Evolutionary conservation across 2,888 invertebrate genomes (phyloP), one percentile per base, ranked within the genome.

Genomic region (Drosophila paramelanica): DNA sequence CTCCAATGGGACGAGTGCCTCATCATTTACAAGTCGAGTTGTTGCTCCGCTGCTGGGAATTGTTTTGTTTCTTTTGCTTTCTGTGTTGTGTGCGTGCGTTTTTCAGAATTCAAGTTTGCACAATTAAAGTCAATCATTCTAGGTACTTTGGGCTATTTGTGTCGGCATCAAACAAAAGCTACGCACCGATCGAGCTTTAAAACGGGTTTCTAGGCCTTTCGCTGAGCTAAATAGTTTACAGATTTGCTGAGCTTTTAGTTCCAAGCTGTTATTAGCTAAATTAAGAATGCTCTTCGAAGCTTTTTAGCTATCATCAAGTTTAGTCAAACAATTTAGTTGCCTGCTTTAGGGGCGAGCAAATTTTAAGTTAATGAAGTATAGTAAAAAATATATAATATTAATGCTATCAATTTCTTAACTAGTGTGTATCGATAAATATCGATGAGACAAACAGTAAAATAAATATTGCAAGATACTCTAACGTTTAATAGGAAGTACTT

Each of bases 121-220:
- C 78, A 83, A 77, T 70, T 70, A 59, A 67, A 71, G 47, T 23
- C 49, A 77, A 68, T 56, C 57, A 33, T 36, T 36, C 13, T 33
- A 36, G 17, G 14, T n/a, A 31, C 7, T 45, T n/a, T 23, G 6
- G 17, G 6, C 31, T 17, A 51, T 20, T 41, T 47, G 38, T 27
- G 52, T 46, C 52, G 58, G 27, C 45, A 47, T 61, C 36, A 49
- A 56, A 65, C 25, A 41, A 52, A 8, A 52, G 33, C 5, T 53
- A 31, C 33, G 36, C 57, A 50, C 8, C 14, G 39, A 39, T 39
- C 14, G 4, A 39, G 39, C 39, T 39, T 39, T 41, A 2, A 41
- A 41, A 17, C 43, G 33, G 2, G n/a, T 14, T 49, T 10, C n/a
- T 25, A 25, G 36, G 50, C 20, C 33, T 33, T 36, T 4, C n/a